These are phyloP conservation scores for Plodia interpunctella DNA, from an alignment of 1,140 invertebrate genomes.

Conservation along the genomic window DNA sequence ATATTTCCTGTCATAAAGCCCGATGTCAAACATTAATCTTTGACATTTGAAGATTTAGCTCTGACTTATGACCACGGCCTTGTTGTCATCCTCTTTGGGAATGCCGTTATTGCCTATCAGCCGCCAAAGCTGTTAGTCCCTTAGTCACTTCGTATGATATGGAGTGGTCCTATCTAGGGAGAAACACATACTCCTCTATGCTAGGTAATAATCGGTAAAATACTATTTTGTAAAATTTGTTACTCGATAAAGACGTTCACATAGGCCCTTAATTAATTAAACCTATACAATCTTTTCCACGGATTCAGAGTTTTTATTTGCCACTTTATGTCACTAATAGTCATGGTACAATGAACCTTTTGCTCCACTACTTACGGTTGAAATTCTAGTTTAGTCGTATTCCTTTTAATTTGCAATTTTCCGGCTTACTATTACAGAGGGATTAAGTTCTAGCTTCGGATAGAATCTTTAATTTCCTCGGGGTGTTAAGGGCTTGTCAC, in stretches of 20 bases:
- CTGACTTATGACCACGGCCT: too few relatives aligned
- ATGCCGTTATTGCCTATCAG: too few relatives aligned
- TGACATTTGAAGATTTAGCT: too few relatives aligned
- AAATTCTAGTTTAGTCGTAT: constrained; percentile 15
- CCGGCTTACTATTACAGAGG: constrained; percentile 54
- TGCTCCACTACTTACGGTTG: constrained; percentile 4
- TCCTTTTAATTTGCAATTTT: constrained; percentile 67
- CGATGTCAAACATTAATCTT: too few relatives aligned
- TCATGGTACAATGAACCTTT: constrained; percentile 19
- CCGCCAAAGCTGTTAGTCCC: too few relatives aligned
- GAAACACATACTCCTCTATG: too few relatives aligned
- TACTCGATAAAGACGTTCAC: constrained; percentile 30
- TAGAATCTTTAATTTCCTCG: constrained; percentile 69
- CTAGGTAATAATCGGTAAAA: too few relatives aligned
- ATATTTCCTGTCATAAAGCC: too few relatives aligned
- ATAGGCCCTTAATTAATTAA: constrained; percentile 56
- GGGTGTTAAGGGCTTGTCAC: constrained; percentile 30
- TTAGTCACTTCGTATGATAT: too few relatives aligned
- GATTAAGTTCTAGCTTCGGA: constrained; percentile 62
- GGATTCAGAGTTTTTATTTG: constrained; percentile 54
- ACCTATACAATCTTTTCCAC: constrained; percentile 39
- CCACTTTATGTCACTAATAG: constrained; percentile 10
- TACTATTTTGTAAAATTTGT: too few relatives aligned
- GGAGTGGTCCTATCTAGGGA: too few relatives aligned
- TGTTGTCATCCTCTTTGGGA: too few relatives aligned